A percentile compares a stretch with the other conserved stretches of the same genome.
Conservation (phyloP, 1,140 invertebrate species). For the Oryctes rhinoceros region DNA sequence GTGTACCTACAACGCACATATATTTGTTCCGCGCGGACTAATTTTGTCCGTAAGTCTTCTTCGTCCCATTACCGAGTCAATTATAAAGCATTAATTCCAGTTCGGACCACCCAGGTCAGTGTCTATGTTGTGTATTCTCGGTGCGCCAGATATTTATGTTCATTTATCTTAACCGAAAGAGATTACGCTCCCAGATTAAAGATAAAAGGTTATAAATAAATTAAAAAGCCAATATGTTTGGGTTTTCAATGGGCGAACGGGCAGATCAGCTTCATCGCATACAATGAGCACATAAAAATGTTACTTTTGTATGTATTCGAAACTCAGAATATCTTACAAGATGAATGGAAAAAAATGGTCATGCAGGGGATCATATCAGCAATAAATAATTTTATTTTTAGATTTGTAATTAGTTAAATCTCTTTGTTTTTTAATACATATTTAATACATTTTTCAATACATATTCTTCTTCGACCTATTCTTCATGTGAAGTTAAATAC, state of each 20-base stretch:
- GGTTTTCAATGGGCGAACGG: neutral
- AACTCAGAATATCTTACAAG: too few relatives aligned
- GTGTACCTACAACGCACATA: neutral
- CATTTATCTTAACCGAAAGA: constrained; percentile 19
- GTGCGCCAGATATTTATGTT: constrained; percentile 28
- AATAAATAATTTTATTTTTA: too few relatives aligned
- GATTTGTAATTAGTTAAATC: too few relatives aligned
- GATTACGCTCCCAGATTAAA: constrained; percentile 29
- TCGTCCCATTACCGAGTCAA: constrained; percentile 28
- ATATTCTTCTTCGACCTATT: too few relatives aligned
- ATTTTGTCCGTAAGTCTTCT: constrained; percentile 2
- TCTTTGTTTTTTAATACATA: too few relatives aligned
- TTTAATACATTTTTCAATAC: too few relatives aligned
- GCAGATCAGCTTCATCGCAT: neutral
- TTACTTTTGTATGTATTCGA: neutral
- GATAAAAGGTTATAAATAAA: constrained; percentile 32
- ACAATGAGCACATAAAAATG: neutral
- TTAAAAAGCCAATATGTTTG: constrained; percentile 20
- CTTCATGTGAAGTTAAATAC: too few relatives aligned
- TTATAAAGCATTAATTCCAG: constrained; percentile 37
- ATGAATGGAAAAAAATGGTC: too few relatives aligned
- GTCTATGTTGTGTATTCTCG: constrained; percentile 5
- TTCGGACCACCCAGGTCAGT: constrained; percentile 34
- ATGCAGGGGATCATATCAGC: too few relatives aligned
- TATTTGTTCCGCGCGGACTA: constrained; percentile 15